Percentiles rank a stretch among this genome's conserved stretches.
These are phyloP conservation scores for Chalcis sispes DNA, from an alignment of 2,888 invertebrate genomes.

Conservation along the genomic window DNA sequence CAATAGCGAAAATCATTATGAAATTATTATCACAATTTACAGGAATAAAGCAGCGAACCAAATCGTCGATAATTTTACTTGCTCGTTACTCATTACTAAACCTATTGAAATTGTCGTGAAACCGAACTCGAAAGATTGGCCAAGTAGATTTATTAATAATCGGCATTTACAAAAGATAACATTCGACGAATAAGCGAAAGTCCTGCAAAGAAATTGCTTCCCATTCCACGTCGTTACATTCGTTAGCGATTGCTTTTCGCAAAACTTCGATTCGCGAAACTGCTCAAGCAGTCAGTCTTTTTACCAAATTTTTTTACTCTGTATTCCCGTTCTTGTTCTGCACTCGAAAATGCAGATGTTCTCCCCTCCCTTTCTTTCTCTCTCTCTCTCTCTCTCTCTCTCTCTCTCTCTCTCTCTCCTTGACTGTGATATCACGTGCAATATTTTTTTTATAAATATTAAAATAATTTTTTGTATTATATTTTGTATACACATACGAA, in stretches of 20 bases:
- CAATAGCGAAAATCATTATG: too few relatives aligned
- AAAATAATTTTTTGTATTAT: too few relatives aligned
- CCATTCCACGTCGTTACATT: slow-evolving; percentile 13
- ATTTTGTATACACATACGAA: too few relatives aligned
- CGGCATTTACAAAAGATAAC: background rate
- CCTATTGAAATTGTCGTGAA: background rate
- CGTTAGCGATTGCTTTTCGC: slow-evolving; percentile 30
- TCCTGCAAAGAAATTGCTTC: slow-evolving; percentile 24
- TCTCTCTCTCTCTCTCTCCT: too few relatives aligned
- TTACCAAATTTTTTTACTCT: background rate
- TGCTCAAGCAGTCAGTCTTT: slow-evolving; percentile 6
- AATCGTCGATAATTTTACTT: too few relatives aligned
- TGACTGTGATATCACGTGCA: too few relatives aligned
- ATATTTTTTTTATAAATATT: too few relatives aligned
- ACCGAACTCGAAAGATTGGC: background rate
- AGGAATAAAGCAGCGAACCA: too few relatives aligned
- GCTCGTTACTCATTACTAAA: too few relatives aligned
- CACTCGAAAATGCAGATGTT: slow-evolving; percentile 25
- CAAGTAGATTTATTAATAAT: slow-evolving; percentile 1
- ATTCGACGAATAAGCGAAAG: background rate
- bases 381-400: too few relatives aligned
- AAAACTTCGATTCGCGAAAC: slow-evolving; percentile 36
- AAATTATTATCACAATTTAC: too few relatives aligned
- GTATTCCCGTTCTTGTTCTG: background rate
- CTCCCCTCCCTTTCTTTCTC: background rate